Evolutionary conservation across 2,797 vertebrate species (phyloP).

Genomic region (Neostethus bicornis): DNA sequence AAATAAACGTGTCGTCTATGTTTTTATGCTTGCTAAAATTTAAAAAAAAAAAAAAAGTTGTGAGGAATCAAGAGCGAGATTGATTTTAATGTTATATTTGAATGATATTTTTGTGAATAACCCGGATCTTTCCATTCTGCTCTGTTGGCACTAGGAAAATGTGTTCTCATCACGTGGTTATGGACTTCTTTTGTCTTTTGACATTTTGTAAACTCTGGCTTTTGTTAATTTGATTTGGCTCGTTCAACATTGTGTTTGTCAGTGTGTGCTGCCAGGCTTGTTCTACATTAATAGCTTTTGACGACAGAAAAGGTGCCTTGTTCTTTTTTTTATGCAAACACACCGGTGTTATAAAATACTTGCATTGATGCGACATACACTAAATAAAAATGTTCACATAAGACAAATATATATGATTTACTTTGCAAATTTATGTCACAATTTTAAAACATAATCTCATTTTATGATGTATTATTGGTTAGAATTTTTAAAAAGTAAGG

Average conservation of each 20-base stretch:
- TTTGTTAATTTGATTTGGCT: slow-evolving; percentile 21
- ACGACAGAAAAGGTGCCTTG: neutral
- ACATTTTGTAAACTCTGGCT: slow-evolving; percentile 5
- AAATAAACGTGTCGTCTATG: too few species aligned
- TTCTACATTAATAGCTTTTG: neutral
- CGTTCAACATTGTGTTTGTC: slow-evolving; percentile 3
- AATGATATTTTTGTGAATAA: neutral
- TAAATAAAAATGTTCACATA: too few species aligned
- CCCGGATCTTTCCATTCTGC: neutral
- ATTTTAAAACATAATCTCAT: too few species aligned
- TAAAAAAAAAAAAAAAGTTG: too few species aligned
- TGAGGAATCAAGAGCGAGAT: too few species aligned
- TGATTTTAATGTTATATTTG: too few species aligned
- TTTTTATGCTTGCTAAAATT: too few species aligned
- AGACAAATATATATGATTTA: neutral
- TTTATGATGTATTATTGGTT: neutral
- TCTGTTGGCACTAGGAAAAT: slow-evolving; percentile 5
- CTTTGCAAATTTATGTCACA: slow-evolving; percentile 2
- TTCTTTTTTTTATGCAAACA: too few species aligned
- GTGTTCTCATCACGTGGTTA: slow-evolving; percentile 8
- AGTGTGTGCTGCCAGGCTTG: neutral
- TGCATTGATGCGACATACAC: too few species aligned
- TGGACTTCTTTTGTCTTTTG: slow-evolving; percentile 3
- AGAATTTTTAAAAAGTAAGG: neutral
- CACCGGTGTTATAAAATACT: too few species aligned